Evolutionary conservation across 35 echinoderm and acorn worm genomes (phyloP).

Genomic region (Heliocidaris tuberculata): DNA sequence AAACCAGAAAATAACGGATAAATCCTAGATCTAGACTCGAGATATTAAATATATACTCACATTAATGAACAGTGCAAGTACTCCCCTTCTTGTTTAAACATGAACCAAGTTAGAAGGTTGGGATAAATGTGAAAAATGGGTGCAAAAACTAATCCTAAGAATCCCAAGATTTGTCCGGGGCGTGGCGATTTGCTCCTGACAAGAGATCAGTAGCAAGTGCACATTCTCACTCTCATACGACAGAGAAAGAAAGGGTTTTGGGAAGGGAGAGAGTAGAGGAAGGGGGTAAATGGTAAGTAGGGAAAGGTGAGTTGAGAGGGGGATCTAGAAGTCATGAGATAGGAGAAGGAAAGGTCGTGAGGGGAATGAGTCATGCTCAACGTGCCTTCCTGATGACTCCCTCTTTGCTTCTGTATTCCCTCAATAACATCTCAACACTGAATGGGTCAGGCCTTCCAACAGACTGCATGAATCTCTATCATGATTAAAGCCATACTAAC

Average conservation of each 20-base stretch:
- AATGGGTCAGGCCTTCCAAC: not conserved
- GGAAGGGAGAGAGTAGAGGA: not conserved
- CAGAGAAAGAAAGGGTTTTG: not conserved
- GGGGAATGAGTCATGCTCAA: not conserved
- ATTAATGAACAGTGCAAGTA: not conserved
- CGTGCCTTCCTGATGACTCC: not conserved
- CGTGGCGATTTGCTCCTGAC: not conserved
- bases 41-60: not conserved
- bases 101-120: not conserved
- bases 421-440: not conserved
- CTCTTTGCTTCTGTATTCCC: not conserved
- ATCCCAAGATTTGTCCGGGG: not conserved
- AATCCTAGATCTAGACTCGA: too few relatives aligned
- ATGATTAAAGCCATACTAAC: too few relatives aligned
- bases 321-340: not conserved
- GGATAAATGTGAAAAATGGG: not conserved
- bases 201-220: not conserved
- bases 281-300: not conserved
- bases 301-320: conserved; percentile 11
- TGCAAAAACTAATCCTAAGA: not conserved
- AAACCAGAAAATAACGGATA: not conserved
- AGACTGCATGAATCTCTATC: too few relatives aligned
- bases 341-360: not conserved
- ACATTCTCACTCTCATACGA: not conserved
- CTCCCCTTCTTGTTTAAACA: not conserved